These are phyloP conservation scores for Gambusia holbrooki DNA, from an alignment of 2,113 vertebrate species.

Conservation along the genomic window DNA sequence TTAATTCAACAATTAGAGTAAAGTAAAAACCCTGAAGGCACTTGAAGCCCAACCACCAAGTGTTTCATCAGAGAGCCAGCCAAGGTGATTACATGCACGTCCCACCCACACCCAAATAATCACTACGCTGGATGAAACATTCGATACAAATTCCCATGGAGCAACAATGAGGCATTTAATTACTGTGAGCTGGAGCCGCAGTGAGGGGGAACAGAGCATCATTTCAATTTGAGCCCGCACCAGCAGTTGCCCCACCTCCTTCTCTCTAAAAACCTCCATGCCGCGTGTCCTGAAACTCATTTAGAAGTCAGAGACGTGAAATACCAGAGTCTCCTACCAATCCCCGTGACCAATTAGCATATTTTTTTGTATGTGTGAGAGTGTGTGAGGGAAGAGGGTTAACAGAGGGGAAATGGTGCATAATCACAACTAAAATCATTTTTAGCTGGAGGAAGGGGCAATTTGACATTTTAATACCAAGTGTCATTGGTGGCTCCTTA, in stretches of 20 bases:
- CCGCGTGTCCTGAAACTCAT: constrained; percentile 74
- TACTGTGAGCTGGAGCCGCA: constrained; percentile 74
- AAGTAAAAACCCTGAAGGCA: constrained; percentile 58
- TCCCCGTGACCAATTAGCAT: constrained; percentile 78
- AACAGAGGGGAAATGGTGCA: constrained; percentile 63
- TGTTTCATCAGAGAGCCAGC: constrained; percentile 75
- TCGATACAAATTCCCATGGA: constrained; percentile 81
- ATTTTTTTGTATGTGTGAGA: constrained; percentile 38
- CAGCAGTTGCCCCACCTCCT: constrained; percentile 54
- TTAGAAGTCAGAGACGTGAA: constrained; percentile 78
- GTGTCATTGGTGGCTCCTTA: constrained; percentile 62
- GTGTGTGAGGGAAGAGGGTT: constrained; percentile 15
- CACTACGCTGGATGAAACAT: constrained; percentile 78
- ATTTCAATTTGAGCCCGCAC: constrained; percentile 79
- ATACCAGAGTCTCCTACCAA: constrained; percentile 74
- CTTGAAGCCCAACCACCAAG: constrained; percentile 55
- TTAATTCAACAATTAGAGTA: constrained; percentile 19
- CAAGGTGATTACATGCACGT: constrained; percentile 78
- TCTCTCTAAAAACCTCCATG: constrained; percentile 60
- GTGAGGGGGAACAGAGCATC: constrained; percentile 79
- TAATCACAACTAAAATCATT: constrained; percentile 76
- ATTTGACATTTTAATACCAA: constrained; percentile 77
- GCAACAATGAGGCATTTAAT: constrained; percentile 84
- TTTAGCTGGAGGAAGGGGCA: constrained; percentile 66
- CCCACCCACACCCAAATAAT: constrained; percentile 81